Evolutionary conservation across 2,888 invertebrate genomes (phyloP), one percentile per base, ranked within the genome.

Genomic region (Mythimna pallens): DNA sequence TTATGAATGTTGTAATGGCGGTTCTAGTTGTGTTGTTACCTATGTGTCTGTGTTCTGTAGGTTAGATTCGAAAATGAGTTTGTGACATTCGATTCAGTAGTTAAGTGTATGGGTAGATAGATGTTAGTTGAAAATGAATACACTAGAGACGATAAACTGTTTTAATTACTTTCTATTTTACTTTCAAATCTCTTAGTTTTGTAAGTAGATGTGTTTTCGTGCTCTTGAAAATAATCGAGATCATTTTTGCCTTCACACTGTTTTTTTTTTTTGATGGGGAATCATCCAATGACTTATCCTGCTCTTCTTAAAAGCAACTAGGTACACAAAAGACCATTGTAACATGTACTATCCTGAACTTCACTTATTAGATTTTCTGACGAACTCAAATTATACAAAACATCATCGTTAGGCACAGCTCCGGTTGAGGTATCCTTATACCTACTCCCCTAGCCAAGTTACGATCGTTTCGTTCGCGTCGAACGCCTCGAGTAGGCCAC

Each of bases 21-120:
- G 54, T 54, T 80, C 59, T 43, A 76, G 43, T 40, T 54, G 12
- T 55, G 43, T 77, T 58, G 40, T 63, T 50, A n/a, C 5, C 25
- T 40, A n/a, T n/a, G 22, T 47, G 1, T 47, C 47, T 47, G 47
- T 47, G 17, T 47, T 47, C 2, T 17, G 17, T 6, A 2, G 47
- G 17, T 47, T 47, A 20, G n/a, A n/a, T n/a, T n/a, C n/a, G n/a
- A n/a, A n/a, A 25, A 55, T 25, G 55, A 55, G 55, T 55, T 55
- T 22, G 12, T 22, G 22, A 22, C 22, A 55, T 55, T 55, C 5
- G 5, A 55, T 22, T 14, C 22, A 22, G 14, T 55, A 55, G 12
- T 25, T 25, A 12, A 55, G 14, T 14, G 14, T 25, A n/a, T 25
- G 7, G 14, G 25, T 25, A 9, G 50, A 9, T 52, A n/a, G 55